Percentiles rank a stretch among this genome's conserved stretches.
Evolutionary conservation across 2,113 vertebrate genomes (phyloP).

Genomic region (Lanius collurio): DNA sequence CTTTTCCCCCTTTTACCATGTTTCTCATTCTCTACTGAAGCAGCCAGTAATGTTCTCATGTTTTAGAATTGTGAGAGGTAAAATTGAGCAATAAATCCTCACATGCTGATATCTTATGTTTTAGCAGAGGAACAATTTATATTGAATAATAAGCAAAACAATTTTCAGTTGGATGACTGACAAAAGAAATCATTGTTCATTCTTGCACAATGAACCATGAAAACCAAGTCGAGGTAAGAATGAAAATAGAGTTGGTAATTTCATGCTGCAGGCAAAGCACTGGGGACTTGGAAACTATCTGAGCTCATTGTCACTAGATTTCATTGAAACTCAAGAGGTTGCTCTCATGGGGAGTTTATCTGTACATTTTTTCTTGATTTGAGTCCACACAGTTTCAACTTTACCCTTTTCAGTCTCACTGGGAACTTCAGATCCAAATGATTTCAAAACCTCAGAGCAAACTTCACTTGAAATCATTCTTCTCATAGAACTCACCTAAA

Average conservation of each 20-base stretch:
- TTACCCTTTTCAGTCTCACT: slow-evolving; percentile 29
- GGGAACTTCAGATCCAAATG: not conserved
- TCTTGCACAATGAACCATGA: slow-evolving; percentile 69
- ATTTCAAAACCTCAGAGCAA: slow-evolving; percentile 9
- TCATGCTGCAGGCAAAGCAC: slow-evolving; percentile 48
- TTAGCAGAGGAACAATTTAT: slow-evolving; percentile 69
- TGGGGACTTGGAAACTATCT: slow-evolving; percentile 22
- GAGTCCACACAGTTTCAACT: slow-evolving; percentile 14
- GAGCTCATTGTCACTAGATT: slow-evolving; percentile 32
- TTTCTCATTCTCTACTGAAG: not conserved
- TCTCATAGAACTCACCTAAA: not conserved
- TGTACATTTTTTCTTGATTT: slow-evolving; percentile 31
- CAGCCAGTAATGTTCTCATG: not conserved
- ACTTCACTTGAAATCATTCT: not conserved
- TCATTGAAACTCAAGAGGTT: slow-evolving; percentile 34
- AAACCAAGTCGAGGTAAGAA: slow-evolving; percentile 68
- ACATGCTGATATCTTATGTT: slow-evolving; percentile 63
- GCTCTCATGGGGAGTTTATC: not conserved
- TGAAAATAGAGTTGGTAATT: slow-evolving; percentile 45
- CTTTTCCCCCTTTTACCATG: not conserved
- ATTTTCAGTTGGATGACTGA: slow-evolving; percentile 68
- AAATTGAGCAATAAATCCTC: slow-evolving; percentile 71
- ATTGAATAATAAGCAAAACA: slow-evolving; percentile 75
- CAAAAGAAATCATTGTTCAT: slow-evolving; percentile 73
- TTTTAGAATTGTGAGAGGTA: slow-evolving; percentile 42